phyloP scores from a whole-genome alignment of 2,113 vertebrate genomes.

The Ctenodactylus gundi region DNA sequence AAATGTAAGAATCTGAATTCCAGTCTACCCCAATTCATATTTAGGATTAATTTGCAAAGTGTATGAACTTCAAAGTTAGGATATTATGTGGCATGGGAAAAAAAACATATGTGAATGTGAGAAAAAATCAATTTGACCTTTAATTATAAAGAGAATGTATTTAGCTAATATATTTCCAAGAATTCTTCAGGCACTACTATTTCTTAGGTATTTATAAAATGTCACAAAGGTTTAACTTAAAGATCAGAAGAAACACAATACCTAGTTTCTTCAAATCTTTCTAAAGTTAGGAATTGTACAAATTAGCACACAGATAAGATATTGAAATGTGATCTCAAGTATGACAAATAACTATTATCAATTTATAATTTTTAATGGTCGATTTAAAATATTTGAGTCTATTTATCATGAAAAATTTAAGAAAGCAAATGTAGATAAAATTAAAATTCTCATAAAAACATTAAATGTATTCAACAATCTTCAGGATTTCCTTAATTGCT shows the following conservation, averaged over 20 bases:
- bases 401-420: neutral
- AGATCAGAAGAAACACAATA: neutral
- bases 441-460: neutral
- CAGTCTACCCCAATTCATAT: neutral
- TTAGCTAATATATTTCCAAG: neutral
- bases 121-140: constrained; percentile 22
- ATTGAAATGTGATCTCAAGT: constrained; percentile 14
- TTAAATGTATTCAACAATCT: neutral
- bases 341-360: neutral
- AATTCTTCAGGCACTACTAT: neutral
- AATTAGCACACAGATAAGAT: neutral
- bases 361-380: neutral
- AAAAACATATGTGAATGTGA: neutral
- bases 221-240: constrained; percentile 10
- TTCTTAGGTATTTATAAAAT: constrained; percentile 22
- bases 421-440: neutral
- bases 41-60: neutral
- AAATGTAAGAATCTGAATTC: constrained; percentile 59
- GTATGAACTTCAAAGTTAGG: neutral
- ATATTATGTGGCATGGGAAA: neutral
- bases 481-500: neutral
- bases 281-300: neutral
- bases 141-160: neutral
- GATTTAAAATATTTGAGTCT: neutral
- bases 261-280: neutral